Evolutionary conservation across 2,113 vertebrate genomes (phyloP), one percentile per base, ranked within the genome.

Genomic region (Malurus alboscapulatus): DNA sequence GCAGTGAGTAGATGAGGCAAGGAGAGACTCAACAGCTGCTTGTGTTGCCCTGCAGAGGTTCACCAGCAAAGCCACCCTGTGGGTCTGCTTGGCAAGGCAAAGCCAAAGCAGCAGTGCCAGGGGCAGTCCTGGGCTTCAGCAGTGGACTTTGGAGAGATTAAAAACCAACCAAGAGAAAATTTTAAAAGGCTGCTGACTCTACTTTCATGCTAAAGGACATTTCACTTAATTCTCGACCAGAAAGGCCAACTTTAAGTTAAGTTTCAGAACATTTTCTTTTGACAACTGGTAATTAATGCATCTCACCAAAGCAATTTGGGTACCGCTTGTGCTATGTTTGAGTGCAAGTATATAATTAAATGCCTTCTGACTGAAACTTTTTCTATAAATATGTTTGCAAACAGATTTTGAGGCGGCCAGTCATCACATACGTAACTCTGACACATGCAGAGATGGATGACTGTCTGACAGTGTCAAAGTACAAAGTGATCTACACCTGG

Each of bases 271-370:
- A 26, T 74, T 73, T 87, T 91, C 88, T 75, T 95, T 94, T 84
- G 91, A 89, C 27, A 95, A n/a, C 55, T 72, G 85, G 73, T 84
- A 86, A 94, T 87, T 90, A 93, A 95, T 25, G 59, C 42, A 77
- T 68, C 88, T 77, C 40, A 50, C 55, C 55, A 50, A 96, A 95
- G 79, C 73, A 74, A 71, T 75, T 32, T 65, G 63, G 47, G 34
- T 47, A 25, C 47, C 4, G 18, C 80, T 80, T 84, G 62, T 86
- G 58, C 86, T 91, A 40, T 16, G 25, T 67, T 38, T 59, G 50
- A 75, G 76, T 38, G 71, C 51, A 77, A 45, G 74, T 19, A 69
- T 32, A 63, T 84, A 62, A 91, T 72, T 79, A 90, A 50, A 44
- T 87, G 45, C 30, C 47, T 94, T 91, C 40, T 69, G 71, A 76